Base-by-base conservation (phyloP, 2,888 invertebrate genomes). In the Cyaniris semiargus region DNA sequence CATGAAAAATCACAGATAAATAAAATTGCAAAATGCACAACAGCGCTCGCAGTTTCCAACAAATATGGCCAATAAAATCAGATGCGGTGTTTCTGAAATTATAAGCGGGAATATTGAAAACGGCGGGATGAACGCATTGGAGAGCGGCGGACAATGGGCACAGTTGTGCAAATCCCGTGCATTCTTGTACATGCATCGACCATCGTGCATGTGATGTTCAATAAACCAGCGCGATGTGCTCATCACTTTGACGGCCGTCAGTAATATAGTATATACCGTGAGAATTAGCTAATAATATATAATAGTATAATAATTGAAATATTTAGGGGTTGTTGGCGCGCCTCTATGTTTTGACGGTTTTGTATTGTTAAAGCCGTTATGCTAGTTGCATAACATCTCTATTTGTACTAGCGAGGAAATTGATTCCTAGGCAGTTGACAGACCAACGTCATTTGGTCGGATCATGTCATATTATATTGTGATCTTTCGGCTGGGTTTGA, bases 31-130 rank as follows among this genome's bases (percentile, higher is more conserved):
- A 78, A 81, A 81, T 80, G 79, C 78, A 79, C 76, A 78, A 78
- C 74, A 76, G 77, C 80, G 81, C 79, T 79, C 81, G 80, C 81
- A 77, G 27, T 80, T 81, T 79, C 80, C 80, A 79, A 81, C 82
- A 81, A 81, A 82, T 81, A 81, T 76, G 79, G 80, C 81, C 82
- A 81, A 81, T 82, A 81, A 80, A 81, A 81, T 79, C 79, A 79
- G 80, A 80, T 78, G 81, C 78, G 75, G 78, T 81, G 80, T 81
- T 80, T 79, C 79, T 79, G 79, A 79, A 81, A 82, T 82, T 80
- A 81, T 81, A 78, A 80, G 71, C 76, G 74, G 75, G 79, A 79
- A 81, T 81, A 81, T 81, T 81, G 79, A 77, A 79, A 77, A 76
- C 48, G 75, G 70, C 74, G 66, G 23, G 78, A 60, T 56, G 75